Percentiles rank a stretch among this genome's conserved stretches.
Conservation (phyloP, 2,888 invertebrate genomes). For the Sinelater perroti region DNA sequence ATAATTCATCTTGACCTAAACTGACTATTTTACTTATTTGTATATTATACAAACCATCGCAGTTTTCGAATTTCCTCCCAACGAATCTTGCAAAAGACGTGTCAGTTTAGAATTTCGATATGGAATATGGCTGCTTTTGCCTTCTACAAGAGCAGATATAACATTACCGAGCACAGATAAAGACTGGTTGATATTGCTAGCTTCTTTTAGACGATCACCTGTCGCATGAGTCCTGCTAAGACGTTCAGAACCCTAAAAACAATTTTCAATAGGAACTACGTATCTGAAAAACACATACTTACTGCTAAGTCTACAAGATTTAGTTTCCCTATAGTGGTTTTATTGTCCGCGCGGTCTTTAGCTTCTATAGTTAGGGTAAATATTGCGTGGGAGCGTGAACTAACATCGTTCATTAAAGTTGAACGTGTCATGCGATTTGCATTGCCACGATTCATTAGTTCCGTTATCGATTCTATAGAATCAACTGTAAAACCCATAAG, state of each 20-base stretch:
- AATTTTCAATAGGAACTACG: too few relatives aligned
- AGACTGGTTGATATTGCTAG: conserved; percentile 97
- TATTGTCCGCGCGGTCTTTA: conserved; percentile 84
- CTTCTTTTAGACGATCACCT: conserved; percentile 92
- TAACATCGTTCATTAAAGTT: conserved; percentile 97
- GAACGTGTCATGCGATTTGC: conserved; percentile 91
- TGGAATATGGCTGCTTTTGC: conserved; percentile 96
- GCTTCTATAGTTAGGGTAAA: conserved; percentile 98
- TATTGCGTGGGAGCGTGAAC: conserved; percentile 97
- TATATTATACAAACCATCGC: conserved; percentile 81
- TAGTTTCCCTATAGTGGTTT: conserved; percentile 93
- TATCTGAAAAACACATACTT: too few relatives aligned
- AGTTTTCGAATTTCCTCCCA: conserved; percentile 96
- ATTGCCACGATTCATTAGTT: conserved; percentile 84
- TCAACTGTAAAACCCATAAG: conserved; percentile 97
- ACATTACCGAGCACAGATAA: conserved; percentile 97
- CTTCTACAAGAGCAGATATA: conserved; percentile 97
- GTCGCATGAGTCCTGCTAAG: conserved; percentile 97
- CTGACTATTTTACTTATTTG: too few relatives aligned
- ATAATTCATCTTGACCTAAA: too few relatives aligned
- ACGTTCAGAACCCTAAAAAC: conserved; percentile 90
- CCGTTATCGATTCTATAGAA: conserved; percentile 59
- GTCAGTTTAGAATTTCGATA: conserved; percentile 98
- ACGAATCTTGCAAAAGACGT: conserved; percentile 91
- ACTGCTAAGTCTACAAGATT: conserved; percentile 97